A percentile compares a stretch with the other conserved stretches of the same genome.
Evolutionary conservation across 2,113 vertebrate genomes (phyloP).

Genomic region (Zosterops hypoxanthus): DNA sequence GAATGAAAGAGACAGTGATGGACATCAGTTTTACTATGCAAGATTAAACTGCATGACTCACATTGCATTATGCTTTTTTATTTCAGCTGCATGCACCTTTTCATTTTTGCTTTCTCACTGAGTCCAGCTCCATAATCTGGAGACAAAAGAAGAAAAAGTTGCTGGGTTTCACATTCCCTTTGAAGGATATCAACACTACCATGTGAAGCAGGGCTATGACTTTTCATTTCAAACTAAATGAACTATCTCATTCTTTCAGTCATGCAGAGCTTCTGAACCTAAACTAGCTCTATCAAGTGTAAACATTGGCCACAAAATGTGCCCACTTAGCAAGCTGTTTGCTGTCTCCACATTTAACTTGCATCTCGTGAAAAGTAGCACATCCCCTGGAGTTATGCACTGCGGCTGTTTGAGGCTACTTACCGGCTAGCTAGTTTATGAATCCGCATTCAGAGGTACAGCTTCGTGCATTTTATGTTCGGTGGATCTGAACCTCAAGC

Average conservation of each 20-base stretch:
- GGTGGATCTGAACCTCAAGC: too few relatives aligned
- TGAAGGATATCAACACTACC: not conserved
- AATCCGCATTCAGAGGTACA: too few relatives aligned
- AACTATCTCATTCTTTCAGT: not conserved
- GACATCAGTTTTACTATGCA: not conserved
- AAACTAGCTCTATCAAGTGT: not conserved
- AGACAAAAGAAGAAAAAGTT: not conserved
- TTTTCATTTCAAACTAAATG: not conserved
- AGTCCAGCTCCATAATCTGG: not conserved
- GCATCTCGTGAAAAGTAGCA: too few relatives aligned
- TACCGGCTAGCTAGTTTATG: too few relatives aligned
- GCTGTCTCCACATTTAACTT: too few relatives aligned
- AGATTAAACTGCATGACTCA: not conserved
- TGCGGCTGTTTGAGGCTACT: too few relatives aligned
- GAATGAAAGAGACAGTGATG: not conserved
- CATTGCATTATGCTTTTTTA: not conserved
- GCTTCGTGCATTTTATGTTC: too few relatives aligned
- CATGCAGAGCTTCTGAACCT: too few relatives aligned
- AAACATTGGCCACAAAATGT: not conserved
- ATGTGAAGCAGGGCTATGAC: not conserved
- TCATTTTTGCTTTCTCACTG: not conserved
- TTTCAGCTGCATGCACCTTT: not conserved
- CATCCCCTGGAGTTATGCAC: not conserved
- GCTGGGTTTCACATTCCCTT: not conserved
- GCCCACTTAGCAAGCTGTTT: too few relatives aligned